These are phyloP conservation scores for Oryzias celebensis DNA, from an alignment of 2,113 vertebrate species.

Conservation along the genomic window DNA sequence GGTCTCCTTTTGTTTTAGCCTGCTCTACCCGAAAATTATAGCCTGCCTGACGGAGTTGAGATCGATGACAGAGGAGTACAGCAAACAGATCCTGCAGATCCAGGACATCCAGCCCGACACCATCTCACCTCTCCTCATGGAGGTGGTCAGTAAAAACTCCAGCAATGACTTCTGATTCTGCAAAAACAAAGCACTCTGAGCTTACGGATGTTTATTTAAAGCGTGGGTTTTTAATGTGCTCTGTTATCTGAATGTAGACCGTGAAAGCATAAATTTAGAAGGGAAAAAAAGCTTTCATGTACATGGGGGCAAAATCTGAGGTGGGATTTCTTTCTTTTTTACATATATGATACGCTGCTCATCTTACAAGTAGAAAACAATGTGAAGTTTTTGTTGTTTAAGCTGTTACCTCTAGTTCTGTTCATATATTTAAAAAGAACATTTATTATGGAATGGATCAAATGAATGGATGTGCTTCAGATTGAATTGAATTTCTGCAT, in stretches of 20 bases:
- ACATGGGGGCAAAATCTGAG: too few relatives aligned
- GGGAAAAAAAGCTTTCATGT: too few relatives aligned
- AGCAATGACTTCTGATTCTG: constrained; percentile 3
- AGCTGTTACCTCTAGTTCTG: too few relatives aligned
- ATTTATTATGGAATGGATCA: not conserved
- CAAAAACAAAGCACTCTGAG: not conserved
- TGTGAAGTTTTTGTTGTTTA: too few relatives aligned
- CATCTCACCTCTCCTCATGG: constrained; percentile 75
- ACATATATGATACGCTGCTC: too few relatives aligned
- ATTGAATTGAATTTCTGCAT: not conserved
- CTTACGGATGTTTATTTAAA: not conserved
- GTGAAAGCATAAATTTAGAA: too few relatives aligned
- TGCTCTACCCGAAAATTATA: constrained; percentile 83
- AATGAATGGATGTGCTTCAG: not conserved
- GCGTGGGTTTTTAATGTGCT: too few relatives aligned
- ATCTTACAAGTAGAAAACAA: too few relatives aligned
- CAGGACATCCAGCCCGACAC: constrained; percentile 71
- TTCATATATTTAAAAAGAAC: too few relatives aligned
- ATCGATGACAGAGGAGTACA: constrained; percentile 77
- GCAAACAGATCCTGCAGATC: constrained; percentile 68
- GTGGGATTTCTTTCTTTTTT: too few relatives aligned
- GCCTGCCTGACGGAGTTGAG: constrained; percentile 81
- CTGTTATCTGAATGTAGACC: too few relatives aligned
- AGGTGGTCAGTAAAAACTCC: constrained; percentile 73
- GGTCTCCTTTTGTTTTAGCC: constrained; percentile 52